Evolutionary conservation across 2,888 invertebrate species (phyloP), one percentile per base, ranked within the genome.

Genomic region (Parnassius smintheus): DNA sequence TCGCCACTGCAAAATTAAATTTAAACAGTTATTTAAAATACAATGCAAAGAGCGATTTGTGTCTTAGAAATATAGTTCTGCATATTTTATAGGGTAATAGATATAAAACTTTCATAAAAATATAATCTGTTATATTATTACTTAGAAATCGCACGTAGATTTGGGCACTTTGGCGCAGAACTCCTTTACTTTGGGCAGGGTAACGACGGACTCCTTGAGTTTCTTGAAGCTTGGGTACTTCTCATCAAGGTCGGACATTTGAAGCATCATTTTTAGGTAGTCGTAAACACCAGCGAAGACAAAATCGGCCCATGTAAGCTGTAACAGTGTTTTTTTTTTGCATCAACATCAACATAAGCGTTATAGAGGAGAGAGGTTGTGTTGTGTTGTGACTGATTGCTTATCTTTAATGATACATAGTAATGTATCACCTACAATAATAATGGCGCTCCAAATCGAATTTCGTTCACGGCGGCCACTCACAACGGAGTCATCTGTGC

Each of bases 241-340:
- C 52, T 77, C 68, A 65, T 84, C 83, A 1, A 86, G 59, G 46
- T 81, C 78, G 0, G 81, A 78, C 44, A 66, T 71, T 51, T 74
- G 74, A 11, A 81, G 55, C 73, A 81, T 76, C 2, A 2, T 11
- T 44, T 80, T 80, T 48, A 89, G 13, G 65, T 82, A 81, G 4
- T 85, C 84, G 45, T 69, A 74, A 54, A 83, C 67, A 0, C 85
- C 86, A 0, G 85, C 72, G 62, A 85, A 84, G 12, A 81, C 48
- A 56, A 92, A 75, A 65, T 92, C 92, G 0, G 77, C 86, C 87
- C 88, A 92, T 0, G 88, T 85, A n/a, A 88, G 65, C 89, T 91
- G 76, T 18, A 76, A 80, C 62, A 25, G 65, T 9, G 13, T 9
- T 49, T 49, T 7, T n/a, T 48, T 12, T 13, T 4, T 35, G 3